Conservation (phyloP, 2,113 vertebrate species). For the Spheniscus mendiculus region DNA sequence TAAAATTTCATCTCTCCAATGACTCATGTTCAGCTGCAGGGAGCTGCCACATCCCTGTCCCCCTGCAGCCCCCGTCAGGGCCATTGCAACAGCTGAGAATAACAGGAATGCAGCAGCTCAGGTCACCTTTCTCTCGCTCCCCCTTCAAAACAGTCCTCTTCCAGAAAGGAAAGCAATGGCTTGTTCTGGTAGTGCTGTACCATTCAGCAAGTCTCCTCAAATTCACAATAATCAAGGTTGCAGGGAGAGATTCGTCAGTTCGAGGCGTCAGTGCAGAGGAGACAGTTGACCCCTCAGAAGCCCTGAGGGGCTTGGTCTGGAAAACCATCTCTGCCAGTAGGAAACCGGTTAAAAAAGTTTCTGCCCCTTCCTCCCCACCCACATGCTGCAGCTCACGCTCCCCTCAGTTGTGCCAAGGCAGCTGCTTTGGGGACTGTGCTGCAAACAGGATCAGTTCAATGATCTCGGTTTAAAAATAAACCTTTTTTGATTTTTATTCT, state of each 20-base stretch:
- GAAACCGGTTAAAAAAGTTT: background rate
- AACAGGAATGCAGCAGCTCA: conserved; percentile 40
- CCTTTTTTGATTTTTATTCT: background rate
- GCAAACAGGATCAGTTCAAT: background rate
- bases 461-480: background rate
- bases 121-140: background rate
- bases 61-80: background rate
- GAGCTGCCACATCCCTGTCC: background rate
- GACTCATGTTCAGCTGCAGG: background rate
- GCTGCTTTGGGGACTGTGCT: background rate
- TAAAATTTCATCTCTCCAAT: background rate
- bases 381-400: background rate
- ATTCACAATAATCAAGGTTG: background rate
- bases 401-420: background rate
- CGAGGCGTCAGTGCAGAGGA: background rate
- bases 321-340: background rate
- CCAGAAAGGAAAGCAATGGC: background rate
- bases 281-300: background rate
- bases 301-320: background rate
- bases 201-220: background rate
- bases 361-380: background rate
- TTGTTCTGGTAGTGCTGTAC: background rate
- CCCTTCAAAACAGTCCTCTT: background rate
- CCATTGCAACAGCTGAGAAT: conserved; percentile 56
- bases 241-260: background rate